phyloP scores from a whole-genome alignment of 2,113 vertebrate genomes.

The Muntiacus muntjak region DNA sequence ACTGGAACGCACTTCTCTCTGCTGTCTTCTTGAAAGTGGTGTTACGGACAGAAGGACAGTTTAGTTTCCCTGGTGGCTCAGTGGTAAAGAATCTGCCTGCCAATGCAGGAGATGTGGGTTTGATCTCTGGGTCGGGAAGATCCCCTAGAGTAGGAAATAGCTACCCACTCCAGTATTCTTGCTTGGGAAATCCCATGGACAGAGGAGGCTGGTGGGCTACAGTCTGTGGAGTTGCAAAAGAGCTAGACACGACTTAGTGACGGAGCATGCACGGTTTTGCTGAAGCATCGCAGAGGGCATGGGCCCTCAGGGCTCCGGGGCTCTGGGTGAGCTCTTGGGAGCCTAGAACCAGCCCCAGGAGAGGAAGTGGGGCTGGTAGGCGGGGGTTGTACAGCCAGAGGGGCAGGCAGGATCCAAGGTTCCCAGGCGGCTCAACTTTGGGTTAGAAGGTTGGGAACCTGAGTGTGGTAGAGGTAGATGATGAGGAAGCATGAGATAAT shows the following conservation, averaged over 20 bases:
- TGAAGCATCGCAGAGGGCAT: neutral
- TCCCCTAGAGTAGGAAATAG: neutral
- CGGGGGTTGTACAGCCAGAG: neutral
- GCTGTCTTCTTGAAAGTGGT: neutral
- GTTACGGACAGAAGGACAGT: neutral
- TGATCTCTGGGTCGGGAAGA: neutral
- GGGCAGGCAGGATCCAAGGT: neutral
- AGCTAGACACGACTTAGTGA: neutral
- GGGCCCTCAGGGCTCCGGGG: neutral
- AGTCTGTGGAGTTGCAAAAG: neutral
- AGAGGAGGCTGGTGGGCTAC: neutral
- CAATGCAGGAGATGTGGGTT: neutral
- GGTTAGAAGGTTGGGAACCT: neutral
- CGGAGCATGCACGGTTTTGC: neutral
- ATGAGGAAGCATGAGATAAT: neutral
- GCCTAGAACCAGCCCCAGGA: neutral
- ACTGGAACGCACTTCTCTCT: neutral
- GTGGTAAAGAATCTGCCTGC: neutral
- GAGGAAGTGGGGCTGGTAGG: neutral
- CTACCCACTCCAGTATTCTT: neutral
- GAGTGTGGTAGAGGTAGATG: neutral
- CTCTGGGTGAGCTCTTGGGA: neutral
- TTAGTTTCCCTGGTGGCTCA: neutral
- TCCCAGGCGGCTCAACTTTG: neutral
- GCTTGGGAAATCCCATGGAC: neutral